phyloP scores from a whole-genome alignment of 2,888 invertebrate species.

The Mesodorylaimus sp. region DNA sequence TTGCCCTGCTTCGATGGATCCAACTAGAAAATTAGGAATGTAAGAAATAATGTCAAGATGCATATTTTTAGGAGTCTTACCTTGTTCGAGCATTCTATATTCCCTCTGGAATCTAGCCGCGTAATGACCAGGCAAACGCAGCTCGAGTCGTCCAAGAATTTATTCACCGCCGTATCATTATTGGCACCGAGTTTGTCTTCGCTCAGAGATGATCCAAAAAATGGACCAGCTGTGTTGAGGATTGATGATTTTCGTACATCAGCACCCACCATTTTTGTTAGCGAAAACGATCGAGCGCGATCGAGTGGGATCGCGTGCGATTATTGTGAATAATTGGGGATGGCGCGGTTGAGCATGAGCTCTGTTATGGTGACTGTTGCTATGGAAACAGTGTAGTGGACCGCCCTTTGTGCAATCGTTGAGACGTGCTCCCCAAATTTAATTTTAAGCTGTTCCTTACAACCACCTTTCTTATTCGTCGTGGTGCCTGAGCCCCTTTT shows the following conservation, averaged over 20 bases:
- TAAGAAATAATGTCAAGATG: not conserved
- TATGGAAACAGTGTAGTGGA: no score
- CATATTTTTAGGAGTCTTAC: not conserved
- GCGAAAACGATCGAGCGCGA: no score
- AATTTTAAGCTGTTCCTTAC: no score
- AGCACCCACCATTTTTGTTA: no score
- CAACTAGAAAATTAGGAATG: not conserved
- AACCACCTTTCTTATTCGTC: no score
- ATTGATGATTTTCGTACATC: not conserved
- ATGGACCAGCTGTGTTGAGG: not conserved
- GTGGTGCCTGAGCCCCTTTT: no score
- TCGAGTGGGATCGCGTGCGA: no score
- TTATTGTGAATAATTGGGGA: no score
- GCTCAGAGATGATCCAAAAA: not conserved
- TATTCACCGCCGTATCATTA: not conserved
- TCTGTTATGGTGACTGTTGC: no score
- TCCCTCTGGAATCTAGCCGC: not conserved
- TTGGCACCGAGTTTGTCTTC: not conserved
- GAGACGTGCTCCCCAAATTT: no score
- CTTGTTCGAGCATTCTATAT: not conserved
- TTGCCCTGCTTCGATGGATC: not conserved
- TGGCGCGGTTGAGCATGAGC: no score
- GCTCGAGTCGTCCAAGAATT: slow-evolving; percentile 2
- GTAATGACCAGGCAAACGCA: not conserved
- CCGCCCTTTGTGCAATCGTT: no score